These are phyloP conservation scores for Ariopsis seemanni DNA, from an alignment of 2,113 vertebrate species.

Conservation along the genomic window DNA sequence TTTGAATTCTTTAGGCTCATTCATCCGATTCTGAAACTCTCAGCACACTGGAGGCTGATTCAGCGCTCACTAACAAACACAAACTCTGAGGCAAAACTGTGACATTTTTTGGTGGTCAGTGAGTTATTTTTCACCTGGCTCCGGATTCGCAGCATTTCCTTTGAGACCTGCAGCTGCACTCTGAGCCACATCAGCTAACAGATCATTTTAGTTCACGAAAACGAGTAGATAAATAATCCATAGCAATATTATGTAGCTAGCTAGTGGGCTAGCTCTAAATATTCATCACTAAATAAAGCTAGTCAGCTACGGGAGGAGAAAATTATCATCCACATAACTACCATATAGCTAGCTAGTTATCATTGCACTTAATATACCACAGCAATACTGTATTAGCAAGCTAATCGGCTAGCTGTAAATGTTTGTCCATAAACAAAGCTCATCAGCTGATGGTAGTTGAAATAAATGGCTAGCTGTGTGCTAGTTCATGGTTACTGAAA, in stretches of 20 bases:
- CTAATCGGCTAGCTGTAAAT: not conserved
- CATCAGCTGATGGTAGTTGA: not conserved
- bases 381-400: not conserved
- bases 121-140: not conserved
- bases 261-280: not conserved
- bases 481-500: not conserved
- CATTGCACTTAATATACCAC: not conserved
- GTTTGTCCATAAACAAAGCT: not conserved
- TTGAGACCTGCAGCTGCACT: not conserved
- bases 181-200: not conserved
- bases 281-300: not conserved
- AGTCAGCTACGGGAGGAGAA: not conserved
- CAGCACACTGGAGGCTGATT: not conserved
- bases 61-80: slow-evolving; percentile 7
- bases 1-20: not conserved
- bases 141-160: not conserved
- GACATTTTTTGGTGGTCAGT: slow-evolving; percentile 21
- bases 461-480: not conserved
- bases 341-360: not conserved
- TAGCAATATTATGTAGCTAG: not conserved
- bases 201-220: not conserved
- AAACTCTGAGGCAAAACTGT: slow-evolving; percentile 24
- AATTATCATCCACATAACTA: not conserved
- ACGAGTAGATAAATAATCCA: not conserved
- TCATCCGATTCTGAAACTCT: not conserved